Evolutionary conservation across 2,113 vertebrate genomes (phyloP), one percentile per base, ranked within the genome.

Genomic region (Megaleporinus macrocephalus): DNA sequence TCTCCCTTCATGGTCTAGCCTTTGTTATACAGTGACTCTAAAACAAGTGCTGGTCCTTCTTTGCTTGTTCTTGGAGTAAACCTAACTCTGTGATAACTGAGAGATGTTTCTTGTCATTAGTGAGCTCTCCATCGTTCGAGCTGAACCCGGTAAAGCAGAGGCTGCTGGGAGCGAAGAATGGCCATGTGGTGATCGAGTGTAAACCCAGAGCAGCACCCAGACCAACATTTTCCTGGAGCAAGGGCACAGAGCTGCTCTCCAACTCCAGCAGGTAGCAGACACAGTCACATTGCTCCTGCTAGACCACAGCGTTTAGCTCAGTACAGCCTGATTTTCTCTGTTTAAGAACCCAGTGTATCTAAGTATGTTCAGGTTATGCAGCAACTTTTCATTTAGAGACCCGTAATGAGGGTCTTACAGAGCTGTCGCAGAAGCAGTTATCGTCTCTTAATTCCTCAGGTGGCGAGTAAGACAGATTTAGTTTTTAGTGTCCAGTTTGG

Each of bases 141-240:
- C 87, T 94, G 89, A 97, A 95, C 86, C 97, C 96, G 7, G 95
- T 99, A 91, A 97, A 95, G 89, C 94, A 91, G 82, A 94, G 93
- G 87, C 92, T 96, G 63, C 85, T 98, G 82, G 97, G 94, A 36
- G 95, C 97, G 12, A 96, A 93, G 90, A 97, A 97, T 3, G 95
- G 97, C 0, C 95, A 94, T 5, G 96, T 96, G 59, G 92, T 98
- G 84, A 96, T 99, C 27, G 94, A 96, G 66, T 99, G 98, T 88
- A 96, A 95, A 78, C 97, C 97, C 18, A 96, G 95, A 91, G 98
- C 96, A 0, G 96, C 98, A 47, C 98, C 98, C 0, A 97, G 95
- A 81, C 95, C 98, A 9, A 90, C 77, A 66, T 93, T 98, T 89
- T 95, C 91, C 0, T 99, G 98, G 98, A 99, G 96, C 90, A 98